Conservation (phyloP, 1,140 invertebrate genomes). For the Aplysia californica region DNA sequence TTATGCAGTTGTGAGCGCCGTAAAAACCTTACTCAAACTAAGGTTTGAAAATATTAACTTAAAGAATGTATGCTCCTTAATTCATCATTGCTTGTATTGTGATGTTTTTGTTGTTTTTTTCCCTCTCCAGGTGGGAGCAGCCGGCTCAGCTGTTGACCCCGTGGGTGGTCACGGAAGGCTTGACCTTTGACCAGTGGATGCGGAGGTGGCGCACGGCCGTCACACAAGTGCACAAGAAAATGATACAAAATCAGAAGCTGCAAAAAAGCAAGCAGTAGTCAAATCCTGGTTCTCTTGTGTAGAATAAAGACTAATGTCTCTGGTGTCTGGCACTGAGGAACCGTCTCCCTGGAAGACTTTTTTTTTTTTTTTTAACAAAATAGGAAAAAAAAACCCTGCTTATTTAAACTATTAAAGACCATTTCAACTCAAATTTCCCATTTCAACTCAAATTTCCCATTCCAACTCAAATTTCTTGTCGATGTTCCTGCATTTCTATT, state of each 20-base stretch:
- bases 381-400: too few relatives aligned
- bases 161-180: constrained; percentile 6
- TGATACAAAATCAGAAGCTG: background rate
- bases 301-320: background rate
- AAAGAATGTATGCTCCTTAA: background rate
- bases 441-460: too few relatives aligned
- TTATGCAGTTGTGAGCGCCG: too few relatives aligned
- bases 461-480: too few relatives aligned
- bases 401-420: too few relatives aligned
- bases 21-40: too few relatives aligned
- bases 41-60: background rate
- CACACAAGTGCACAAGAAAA: constrained; percentile 19
- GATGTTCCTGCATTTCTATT: too few relatives aligned
- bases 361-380: too few relatives aligned
- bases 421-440: too few relatives aligned
- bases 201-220: constrained; percentile 5
- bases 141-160: constrained; percentile 8
- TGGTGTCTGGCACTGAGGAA: background rate
- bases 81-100: background rate
- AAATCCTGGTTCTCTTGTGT: too few relatives aligned
- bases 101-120: too few relatives aligned
- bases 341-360: too few relatives aligned
- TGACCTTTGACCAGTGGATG: constrained; percentile 23
- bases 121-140: constrained; percentile 16
- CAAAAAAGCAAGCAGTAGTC: background rate